Conservation (phyloP, 2,113 vertebrate species). For the Ramphastos sulfuratus region DNA sequence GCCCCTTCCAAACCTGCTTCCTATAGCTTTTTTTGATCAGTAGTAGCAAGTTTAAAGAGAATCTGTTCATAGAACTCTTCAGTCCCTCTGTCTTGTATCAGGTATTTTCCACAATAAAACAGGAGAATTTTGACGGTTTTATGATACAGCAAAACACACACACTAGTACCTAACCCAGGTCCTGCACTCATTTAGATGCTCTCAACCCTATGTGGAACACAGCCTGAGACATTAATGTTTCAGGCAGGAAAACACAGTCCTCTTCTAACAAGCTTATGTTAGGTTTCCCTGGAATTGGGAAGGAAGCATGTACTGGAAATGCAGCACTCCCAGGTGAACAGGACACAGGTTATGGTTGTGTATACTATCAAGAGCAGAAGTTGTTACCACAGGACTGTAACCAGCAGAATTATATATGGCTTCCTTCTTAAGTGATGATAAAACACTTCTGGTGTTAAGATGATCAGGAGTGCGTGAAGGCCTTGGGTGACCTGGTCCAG, state of each 20-base stretch:
- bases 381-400: background rate
- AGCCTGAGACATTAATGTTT: background rate
- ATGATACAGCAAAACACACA: background rate
- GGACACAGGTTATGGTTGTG: fast-evolving
- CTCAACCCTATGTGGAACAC: background rate
- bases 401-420: background rate
- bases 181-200: background rate
- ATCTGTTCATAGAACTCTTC: background rate
- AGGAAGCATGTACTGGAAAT: background rate
- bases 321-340: background rate
- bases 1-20: conserved; percentile 11
- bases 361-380: background rate
- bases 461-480: background rate
- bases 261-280: background rate
- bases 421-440: background rate
- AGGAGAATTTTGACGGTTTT: background rate
- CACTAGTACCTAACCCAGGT: background rate
- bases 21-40: conserved; percentile 5
- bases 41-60: background rate
- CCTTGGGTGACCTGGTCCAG: too few relatives aligned
- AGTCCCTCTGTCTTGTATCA: background rate
- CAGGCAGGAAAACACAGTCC: background rate
- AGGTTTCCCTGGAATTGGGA: background rate
- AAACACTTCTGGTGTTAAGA: background rate
- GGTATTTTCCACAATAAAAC: background rate